Evolutionary conservation across 2,888 invertebrate species (phyloP).

Genomic region (Lithophane leautieri): DNA sequence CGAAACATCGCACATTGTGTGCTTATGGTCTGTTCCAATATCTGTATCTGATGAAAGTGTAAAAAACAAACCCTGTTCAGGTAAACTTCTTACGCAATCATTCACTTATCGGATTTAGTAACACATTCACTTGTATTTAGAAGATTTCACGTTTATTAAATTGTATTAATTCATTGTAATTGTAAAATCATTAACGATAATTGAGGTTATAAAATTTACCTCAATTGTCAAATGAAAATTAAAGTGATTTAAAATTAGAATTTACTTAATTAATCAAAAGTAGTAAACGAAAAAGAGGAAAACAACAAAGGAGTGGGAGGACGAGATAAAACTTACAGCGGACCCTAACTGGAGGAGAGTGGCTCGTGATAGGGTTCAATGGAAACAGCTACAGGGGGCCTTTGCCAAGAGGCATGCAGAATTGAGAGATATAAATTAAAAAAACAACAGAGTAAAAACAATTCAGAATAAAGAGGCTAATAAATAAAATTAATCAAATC

Average conservation of each 20-base stretch:
- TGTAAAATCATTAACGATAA: not conserved
- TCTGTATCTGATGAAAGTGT: not conserved
- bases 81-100: not conserved
- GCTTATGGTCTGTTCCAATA: not conserved
- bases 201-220: not conserved
- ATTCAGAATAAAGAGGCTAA: no score
- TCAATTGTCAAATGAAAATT: not conserved
- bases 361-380: no score
- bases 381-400: no score
- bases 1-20: not conserved
- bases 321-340: no score
- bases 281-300: no score
- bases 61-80: not conserved
- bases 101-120: not conserved
- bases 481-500: not conserved
- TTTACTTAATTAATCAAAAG: not conserved
- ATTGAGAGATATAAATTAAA: no score
- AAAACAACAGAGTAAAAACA: no score
- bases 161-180: not conserved
- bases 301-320: no score
- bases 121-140: not conserved
- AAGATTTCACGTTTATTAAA: no score
- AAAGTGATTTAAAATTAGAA: not conserved
- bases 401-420: no score
- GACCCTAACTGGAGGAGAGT: no score